Conservation (phyloP, 2,113 vertebrate genomes). For the Abramis brama region DNA sequence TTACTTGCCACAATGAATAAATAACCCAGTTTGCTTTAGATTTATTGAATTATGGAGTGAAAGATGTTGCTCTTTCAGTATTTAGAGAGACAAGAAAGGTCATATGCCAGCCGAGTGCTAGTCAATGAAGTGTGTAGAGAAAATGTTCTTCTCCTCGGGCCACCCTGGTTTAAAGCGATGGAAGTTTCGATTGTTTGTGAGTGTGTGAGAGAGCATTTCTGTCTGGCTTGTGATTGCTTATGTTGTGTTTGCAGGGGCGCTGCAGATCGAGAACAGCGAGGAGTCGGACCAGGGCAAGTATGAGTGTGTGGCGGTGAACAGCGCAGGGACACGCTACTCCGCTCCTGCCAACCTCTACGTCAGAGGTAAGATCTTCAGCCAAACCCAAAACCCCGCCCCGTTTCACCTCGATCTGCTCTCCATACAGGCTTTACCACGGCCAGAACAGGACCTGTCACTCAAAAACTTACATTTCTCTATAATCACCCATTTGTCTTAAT, state of each 20-base stretch:
- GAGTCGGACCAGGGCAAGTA: conserved; percentile 99
- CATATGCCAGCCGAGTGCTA: conserved; percentile 12
- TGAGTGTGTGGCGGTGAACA: conserved; percentile 96
- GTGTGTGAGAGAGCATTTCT: conserved; percentile 12
- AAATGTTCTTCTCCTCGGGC: neutral
- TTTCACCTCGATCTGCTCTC: neutral
- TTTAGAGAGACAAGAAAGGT: conserved; percentile 18
- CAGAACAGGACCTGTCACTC: neutral
- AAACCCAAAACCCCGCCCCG: neutral
- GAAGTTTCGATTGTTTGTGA: conserved; percentile 5
- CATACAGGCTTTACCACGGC: conserved; percentile 38
- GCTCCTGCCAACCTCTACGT: conserved; percentile 96
- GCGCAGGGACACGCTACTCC: conserved; percentile 93
- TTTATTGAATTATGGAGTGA: conserved; percentile 35
- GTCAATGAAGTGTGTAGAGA: neutral
- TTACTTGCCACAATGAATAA: conserved; percentile 33
- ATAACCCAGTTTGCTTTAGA: conserved; percentile 31
- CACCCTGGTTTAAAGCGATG: neutral
- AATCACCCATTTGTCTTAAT: conserved; percentile 8
- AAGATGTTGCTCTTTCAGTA: conserved; percentile 31
- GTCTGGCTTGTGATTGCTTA: conserved; percentile 25
- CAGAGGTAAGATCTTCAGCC: conserved; percentile 86
- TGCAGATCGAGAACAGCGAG: conserved; percentile 98
- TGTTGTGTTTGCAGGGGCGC: conserved; percentile 84
- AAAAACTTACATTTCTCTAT: conserved; percentile 9